Conservation (phyloP, 2,113 vertebrate species). For the Eulemur rufifrons region DNA sequence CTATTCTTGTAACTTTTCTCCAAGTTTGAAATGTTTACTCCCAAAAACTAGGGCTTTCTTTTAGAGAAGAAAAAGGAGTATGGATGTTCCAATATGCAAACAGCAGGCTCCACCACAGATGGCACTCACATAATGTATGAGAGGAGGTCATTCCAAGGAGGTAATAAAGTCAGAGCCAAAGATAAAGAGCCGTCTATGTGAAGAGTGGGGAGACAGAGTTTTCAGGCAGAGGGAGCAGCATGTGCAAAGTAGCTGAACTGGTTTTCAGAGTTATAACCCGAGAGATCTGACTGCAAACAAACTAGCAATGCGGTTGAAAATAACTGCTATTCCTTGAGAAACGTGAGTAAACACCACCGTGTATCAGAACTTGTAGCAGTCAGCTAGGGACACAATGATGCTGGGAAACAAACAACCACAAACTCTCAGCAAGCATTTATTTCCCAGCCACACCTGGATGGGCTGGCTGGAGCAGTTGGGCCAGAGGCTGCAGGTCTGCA, state of each 20-base stretch:
- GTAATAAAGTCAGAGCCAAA: neutral
- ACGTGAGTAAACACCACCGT: neutral
- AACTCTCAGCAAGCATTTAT: neutral
- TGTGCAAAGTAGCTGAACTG: neutral
- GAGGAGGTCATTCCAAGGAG: neutral
- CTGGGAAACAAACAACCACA: neutral
- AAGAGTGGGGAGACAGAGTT: neutral
- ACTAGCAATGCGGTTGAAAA: neutral
- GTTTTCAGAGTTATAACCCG: neutral
- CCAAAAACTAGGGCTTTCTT: neutral
- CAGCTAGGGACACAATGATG: neutral
- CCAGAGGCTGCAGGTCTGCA: no score
- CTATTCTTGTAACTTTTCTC: neutral
- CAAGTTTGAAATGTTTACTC: neutral
- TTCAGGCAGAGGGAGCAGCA: neutral
- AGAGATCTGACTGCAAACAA: neutral
- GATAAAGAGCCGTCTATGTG: neutral
- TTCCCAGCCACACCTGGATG: neutral
- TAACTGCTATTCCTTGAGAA: neutral
- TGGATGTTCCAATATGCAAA: neutral
- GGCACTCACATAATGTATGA: neutral
- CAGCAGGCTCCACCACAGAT: neutral
- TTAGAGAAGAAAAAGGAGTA: neutral
- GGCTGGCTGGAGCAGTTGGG: no score
- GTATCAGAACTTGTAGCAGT: neutral